Conservation (phyloP, 2,113 vertebrate species). For the Sitta europaea region DNA sequence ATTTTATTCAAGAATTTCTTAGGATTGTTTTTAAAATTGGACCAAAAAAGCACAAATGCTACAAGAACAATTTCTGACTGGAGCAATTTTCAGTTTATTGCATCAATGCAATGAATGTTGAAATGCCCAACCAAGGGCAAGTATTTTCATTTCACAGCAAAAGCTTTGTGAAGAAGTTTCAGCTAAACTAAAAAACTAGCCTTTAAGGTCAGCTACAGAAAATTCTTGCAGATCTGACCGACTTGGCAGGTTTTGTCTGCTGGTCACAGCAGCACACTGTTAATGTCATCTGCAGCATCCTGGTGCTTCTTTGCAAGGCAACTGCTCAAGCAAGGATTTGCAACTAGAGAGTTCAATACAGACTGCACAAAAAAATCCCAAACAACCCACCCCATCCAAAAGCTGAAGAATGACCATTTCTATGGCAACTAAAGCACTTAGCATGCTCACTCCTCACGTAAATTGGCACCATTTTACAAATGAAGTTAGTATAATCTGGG, state of each 20-base stretch:
- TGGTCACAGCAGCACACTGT: neutral
- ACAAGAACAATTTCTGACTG: neutral
- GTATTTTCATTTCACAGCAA: neutral
- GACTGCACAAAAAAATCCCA: neutral
- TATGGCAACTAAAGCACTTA: neutral
- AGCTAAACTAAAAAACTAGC: neutral
- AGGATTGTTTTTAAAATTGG: neutral
- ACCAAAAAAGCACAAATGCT: neutral
- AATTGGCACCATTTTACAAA: neutral
- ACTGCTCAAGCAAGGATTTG: neutral
- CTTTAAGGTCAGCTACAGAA: neutral
- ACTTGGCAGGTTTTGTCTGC: neutral
- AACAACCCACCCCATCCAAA: neutral
- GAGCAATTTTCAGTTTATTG: neutral
- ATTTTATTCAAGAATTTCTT: neutral
- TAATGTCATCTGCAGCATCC: neutral
- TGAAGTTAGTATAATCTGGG: neutral
- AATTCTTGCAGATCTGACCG: neutral
- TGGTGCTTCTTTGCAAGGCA: neutral
- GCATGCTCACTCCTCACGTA: neutral
- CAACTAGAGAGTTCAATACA: neutral
- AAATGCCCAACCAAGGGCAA: neutral
- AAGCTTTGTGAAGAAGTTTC: neutral
- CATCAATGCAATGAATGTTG: neutral
- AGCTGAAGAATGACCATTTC: neutral